Evolutionary conservation across 2,888 invertebrate genomes (phyloP), one percentile per base, ranked within the genome.

Genomic region (Drosophila stalkeri): DNA sequence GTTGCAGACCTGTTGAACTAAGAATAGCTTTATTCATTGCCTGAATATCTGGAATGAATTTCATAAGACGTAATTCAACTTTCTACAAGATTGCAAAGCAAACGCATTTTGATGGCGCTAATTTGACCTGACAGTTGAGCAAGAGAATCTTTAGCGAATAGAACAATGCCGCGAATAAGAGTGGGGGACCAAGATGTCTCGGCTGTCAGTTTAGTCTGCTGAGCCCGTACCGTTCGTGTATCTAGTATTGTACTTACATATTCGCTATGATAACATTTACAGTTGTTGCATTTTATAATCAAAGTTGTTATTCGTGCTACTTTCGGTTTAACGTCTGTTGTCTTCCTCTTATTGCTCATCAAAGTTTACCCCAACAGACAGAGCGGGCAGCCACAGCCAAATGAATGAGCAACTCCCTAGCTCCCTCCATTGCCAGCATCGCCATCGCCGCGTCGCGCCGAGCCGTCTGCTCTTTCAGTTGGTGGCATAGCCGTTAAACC

Each of bases 251-350:
- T 73, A 81, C 84, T 75, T 86, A 75, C 81, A 72, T 79, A 82
- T 65, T 61, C 72, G 72, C 74, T 71, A 75, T 81, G 79, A 85
- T 89, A 85, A 86, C 84, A 77, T 89, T 85, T 86, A 81, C 79
- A 85, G 85, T 85, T 83, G 89, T 77, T 89, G 84, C 89, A 89
- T 81, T 89, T 88, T 83, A 77, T 88, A 85, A 85, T 85, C 85
- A 89, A 85, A 85, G 84, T 89, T 89, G 86, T 79, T 79, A 86
- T 81, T 89, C 69, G 72, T 72, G 75, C 88, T 78, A 78, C 88
- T 80, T 80, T 80, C 65, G 71, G 76, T 67, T 80, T 75, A 78
- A 77, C 81, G 78, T 86, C 67, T 65, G 60, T 55, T 66, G 54
- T 46, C 64, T 52, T 67, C 67, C 76, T 67, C 72, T 69, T 51